Evolutionary conservation across 2,888 invertebrate genomes (phyloP), one percentile per base, ranked within the genome.

Genomic region (Eucriotettix oculatus): DNA sequence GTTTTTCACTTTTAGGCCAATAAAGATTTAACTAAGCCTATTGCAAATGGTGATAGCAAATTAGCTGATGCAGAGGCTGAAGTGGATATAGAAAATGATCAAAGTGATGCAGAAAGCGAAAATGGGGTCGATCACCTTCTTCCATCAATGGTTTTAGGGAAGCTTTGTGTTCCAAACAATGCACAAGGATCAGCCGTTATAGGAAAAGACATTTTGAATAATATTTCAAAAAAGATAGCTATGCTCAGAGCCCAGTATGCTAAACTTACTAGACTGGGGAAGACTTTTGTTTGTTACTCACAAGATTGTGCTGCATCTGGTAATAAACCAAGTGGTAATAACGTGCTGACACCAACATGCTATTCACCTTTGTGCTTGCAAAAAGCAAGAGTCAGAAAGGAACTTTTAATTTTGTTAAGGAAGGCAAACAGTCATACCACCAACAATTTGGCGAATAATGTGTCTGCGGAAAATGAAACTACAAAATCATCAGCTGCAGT

Each of bases 281-380:
- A 63, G 41, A 56, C 59, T 9, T 48, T 64, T 42, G 42, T 57
- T 17, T 66, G 65, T 55, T 66, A 66, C 44, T 64, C 62, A 9
- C 54, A 56, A 42, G 59, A 64, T 17, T 65, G 65, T 54, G 64
- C 64, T 57, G 58, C 56, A 81, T 79, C 66, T 89, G 89, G 80
- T 59, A 89, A 88, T 68, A 85, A 84, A 69, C 67, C 71, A 75
- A 78, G 29, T 78, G 78, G 65, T 74, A 76, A 55, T 75, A 78
- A 63, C 80, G 80, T 57, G 71, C 71, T 60, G 65, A 71, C 72
- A 65, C 72, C 72, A 62, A 77, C 74, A 0, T 92, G 92, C 68
- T 93, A 88, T 70, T 92, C 92, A 0, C 89, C 91, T 0, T 72
- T 87, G 56, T 93, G 92, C 70, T 76, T 88, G 58, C 84, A 85